A percentile compares a stretch with the other conserved stretches of the same genome.
Conservation (phyloP, 2,797 vertebrate genomes). For the Prionace glauca region DNA sequence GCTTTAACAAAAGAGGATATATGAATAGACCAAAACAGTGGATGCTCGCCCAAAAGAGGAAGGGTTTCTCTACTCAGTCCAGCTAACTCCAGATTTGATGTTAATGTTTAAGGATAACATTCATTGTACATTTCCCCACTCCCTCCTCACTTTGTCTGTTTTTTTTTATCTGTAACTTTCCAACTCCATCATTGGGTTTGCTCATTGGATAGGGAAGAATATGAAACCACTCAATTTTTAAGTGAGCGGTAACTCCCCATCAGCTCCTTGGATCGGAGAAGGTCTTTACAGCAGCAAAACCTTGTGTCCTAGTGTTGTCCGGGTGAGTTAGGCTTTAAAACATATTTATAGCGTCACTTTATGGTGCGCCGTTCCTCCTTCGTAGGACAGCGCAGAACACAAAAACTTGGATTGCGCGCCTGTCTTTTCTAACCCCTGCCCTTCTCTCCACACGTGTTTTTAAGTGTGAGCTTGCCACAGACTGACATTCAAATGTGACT, state of each 20-base stretch:
- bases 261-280: not conserved
- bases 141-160: not conserved
- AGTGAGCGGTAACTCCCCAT: not conserved
- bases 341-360: not conserved
- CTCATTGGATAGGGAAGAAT: not conserved
- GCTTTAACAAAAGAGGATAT: slow-evolving; percentile 3
- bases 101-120: slow-evolving; percentile 30
- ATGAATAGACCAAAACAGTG: not conserved
- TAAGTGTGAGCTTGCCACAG: not conserved
- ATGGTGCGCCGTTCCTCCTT: not conserved
- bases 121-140: not conserved
- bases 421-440: not conserved
- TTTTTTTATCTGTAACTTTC: not conserved
- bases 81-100: not conserved
- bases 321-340: not conserved
- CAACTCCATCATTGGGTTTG: not conserved
- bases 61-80: not conserved
- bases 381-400: not conserved
- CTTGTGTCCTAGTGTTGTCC: not conserved
- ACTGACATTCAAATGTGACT: not conserved
- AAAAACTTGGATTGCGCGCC: not conserved
- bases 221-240: not conserved
- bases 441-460: not conserved
- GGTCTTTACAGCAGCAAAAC: not conserved
- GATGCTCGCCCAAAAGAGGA: not conserved